Base-by-base conservation (phyloP, 2,888 invertebrate genomes). In the Villa cingulata region DNA sequence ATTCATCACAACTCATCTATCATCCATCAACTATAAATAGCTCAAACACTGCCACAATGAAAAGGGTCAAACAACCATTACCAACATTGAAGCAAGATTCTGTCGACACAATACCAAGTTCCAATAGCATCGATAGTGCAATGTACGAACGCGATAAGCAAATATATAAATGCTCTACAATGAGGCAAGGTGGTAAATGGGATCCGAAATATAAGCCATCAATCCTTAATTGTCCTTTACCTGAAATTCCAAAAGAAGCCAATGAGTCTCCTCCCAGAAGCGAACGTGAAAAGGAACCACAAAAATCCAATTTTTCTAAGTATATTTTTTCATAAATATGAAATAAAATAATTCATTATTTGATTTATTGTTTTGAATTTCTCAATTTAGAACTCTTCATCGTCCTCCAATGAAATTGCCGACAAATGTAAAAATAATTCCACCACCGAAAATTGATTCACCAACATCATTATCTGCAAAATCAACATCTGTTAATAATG, bases 181-280 rank as follows among this genome's bases (percentile, higher is more conserved):
- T 70, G 48, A 56, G 68, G 4, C 68, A 69, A 52, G 69, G 68
- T 43, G 69, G 68, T 43, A 70, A 70, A 54, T 70, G 66, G 50
- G 69, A 70, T 61, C 65, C 67, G 41, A 69, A 69, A 51, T 68
- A 68, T 53, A 70, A 70, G 55, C 70, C 70, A 45, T 68, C 70
- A 48, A 70, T 70, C 51, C 55, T 70, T 47, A 70, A 70, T 49
- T 70, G 70, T 52, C 70, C 70, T 45, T 56, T 70, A 55, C 70
- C 70, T 12, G 70, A 70, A 51, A 70, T 70, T 51, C 70, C 70
- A 17, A 69, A 69, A 52, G 67, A 68, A 55, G 66, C 66, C 48
- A 48, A 52, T 23, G 66, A 68, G 15, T 60, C 65, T 47, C 62
- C 66, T 27, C 62, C 66, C 19, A 49, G 43, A 18, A 63, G 63